Evolutionary conservation across 2,113 vertebrate species (phyloP), one percentile per base, ranked within the genome.

Genomic region (Ochotona princeps): DNA sequence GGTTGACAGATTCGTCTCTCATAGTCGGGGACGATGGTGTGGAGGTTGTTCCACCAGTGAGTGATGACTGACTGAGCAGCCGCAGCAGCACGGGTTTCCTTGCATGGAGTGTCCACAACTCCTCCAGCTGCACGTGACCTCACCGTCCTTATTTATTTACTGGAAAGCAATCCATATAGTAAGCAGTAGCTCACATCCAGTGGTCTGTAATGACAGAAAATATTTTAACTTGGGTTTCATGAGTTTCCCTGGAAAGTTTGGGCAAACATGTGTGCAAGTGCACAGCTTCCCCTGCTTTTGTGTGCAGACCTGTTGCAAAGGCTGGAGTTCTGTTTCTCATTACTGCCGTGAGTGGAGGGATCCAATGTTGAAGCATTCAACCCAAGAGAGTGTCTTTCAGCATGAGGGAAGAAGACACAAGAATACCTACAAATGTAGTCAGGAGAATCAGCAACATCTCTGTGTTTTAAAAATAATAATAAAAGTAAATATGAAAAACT

Each of bases 291-390:
- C 9, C 5, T 6, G 61, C 76, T 60, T 12, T 7, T 4, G 21
- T 78, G 38, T 65, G 63, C 49, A 73, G 14, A 25, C 63, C 63
- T 81, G 69, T 63, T 75, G 28, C 21, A 76, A 67, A 47, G 9
- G 28, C 8, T 28, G 5, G 35, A 2, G 54, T 38, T 82, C 60
- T 70, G 57, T 32, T 72, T 87, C 76, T 86, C 76, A 67, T 94
- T 49, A 83, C 49, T 47, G 26, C 4, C 54, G 15, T 32, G 38
- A 74, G 18, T 76, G 49, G 69, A 51, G 73, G 15, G 2, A 51
- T 74, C 85, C 72, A 49, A 87, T 23, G 9, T 94, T 70, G 65
- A 70, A 66, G n/a, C 20, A 85, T 44, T 89, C 49, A 65, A 63
- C 5, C 66, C 6, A 1, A 74, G 67, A 79, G 23, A 28, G 4